Base-by-base conservation (phyloP, 53 echinoderm and acorn worm species). In the Paelopatides confundens region DNA sequence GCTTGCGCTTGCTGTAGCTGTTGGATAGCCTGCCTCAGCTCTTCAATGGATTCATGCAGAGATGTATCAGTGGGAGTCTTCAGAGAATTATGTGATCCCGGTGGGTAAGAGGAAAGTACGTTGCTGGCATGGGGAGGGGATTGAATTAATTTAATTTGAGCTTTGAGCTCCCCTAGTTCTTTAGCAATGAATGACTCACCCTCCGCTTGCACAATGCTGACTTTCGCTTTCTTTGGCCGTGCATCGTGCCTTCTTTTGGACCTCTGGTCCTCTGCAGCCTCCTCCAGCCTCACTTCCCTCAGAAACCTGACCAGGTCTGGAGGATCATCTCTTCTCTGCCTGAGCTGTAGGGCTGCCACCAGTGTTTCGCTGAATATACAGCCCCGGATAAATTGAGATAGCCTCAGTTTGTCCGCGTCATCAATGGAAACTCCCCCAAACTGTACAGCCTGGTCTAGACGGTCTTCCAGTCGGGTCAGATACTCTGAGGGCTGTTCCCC, bases 361-460 rank as follows among this genome's bases (percentile, higher is more conserved):
- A 76, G 30, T 0, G 7, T 4, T 27, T 92, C 88, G 31, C 77
- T 78, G 69, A 65, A 85, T 0, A 92, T 50, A 67, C 85, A 88
- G 0, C 92, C 88, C 7, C 85, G 27, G 53, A 49, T 36, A 35
- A 88, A 88, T 32, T 92, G 92, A 23, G 48, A 47, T 0, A 85
- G 58, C 30, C 88, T 50, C 21, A 43, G 39, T 8, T 8, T 39
- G n/a, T n/a, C n/a, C n/a, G n/a, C n/a, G n/a, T n/a, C n/a, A n/a
- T n/a, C n/a, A n/a, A n/a, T n/a, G n/a, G n/a, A n/a, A n/a, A n/a
- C n/a, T n/a, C n/a, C n/a, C n/a, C n/a, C n/a, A n/a, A n/a, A n/a
- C n/a, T n/a, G n/a, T n/a, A n/a, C n/a, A n/a, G n/a, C n/a, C n/a
- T n/a, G n/a, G n/a, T n/a, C n/a, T n/a, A n/a, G n/a, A n/a, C n/a